These are phyloP conservation scores for Cantharis flavilabris DNA, from an alignment of 2,888 invertebrate species.

Conservation along the genomic window DNA sequence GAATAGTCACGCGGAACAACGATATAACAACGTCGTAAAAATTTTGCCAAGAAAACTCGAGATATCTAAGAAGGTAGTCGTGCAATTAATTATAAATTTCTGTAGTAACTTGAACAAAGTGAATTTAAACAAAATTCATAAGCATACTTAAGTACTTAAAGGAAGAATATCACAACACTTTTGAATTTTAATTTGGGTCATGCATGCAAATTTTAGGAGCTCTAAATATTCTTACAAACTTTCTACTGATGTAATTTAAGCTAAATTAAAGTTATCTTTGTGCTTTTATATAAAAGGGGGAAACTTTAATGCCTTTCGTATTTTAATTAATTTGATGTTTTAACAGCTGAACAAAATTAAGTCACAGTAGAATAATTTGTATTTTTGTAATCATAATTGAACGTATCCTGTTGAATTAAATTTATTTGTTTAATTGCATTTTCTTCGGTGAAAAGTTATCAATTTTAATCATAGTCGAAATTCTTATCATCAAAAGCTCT, in stretches of 20 bases:
- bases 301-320: constrained; percentile 3
- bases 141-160: constrained; percentile 1
- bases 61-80: background rate
- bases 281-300: background rate
- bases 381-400: background rate
- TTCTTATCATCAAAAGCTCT: too few species aligned
- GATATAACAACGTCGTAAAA: background rate
- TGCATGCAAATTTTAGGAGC: constrained; percentile 28
- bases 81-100: background rate
- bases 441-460: background rate
- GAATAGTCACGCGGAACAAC: background rate
- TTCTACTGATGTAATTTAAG: constrained; percentile 22
- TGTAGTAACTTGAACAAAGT: background rate
- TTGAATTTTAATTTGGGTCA: constrained; percentile 29
- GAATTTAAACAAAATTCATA: constrained; percentile 4
- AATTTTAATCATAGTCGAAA: background rate
- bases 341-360: constrained; percentile 4
- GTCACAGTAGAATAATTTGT: constrained; percentile 1
- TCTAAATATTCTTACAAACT: constrained; percentile 23
- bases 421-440: background rate
- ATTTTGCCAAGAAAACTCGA: background rate
- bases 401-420: background rate
- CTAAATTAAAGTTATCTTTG: constrained; percentile 21
- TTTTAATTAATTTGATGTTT: constrained; percentile 5
- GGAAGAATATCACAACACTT: constrained; percentile 2